These are phyloP conservation scores for Camelus bactrianus DNA, from an alignment of 2,113 vertebrate genomes.

Conservation along the genomic window DNA sequence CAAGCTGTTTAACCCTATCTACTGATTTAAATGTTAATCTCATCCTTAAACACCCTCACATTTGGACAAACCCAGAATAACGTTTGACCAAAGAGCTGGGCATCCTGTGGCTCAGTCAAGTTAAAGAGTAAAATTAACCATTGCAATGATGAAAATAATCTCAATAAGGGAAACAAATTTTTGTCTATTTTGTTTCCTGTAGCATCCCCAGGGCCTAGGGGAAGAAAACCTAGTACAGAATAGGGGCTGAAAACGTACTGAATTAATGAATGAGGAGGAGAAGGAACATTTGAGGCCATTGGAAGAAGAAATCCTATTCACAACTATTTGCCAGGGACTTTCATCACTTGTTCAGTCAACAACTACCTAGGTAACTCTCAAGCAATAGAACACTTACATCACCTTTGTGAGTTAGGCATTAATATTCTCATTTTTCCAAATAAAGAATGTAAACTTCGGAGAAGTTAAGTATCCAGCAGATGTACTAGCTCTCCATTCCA, in stretches of 20 bases:
- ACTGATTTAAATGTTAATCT: background rate
- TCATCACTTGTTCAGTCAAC: background rate
- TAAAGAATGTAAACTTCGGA: background rate
- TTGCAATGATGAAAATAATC: background rate
- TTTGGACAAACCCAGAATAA: background rate
- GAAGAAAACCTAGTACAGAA: background rate
- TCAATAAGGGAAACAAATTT: background rate
- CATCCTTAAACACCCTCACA: background rate
- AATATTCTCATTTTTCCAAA: slow-evolving; percentile 15
- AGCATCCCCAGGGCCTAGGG: background rate
- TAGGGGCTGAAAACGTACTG: background rate
- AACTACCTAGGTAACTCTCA: background rate
- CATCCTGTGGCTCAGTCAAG: background rate
- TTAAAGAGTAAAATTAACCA: background rate
- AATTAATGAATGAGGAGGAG: background rate
- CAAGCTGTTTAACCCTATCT: background rate
- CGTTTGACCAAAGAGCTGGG: background rate
- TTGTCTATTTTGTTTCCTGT: background rate
- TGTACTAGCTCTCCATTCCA: background rate
- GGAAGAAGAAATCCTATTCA: background rate
- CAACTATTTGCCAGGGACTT: background rate
- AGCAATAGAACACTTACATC: background rate
- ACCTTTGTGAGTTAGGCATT: background rate
- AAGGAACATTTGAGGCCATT: background rate
- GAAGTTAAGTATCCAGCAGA: background rate